phyloP scores from a whole-genome alignment of 2,797 vertebrate species.

The Tangara arthus region DNA sequence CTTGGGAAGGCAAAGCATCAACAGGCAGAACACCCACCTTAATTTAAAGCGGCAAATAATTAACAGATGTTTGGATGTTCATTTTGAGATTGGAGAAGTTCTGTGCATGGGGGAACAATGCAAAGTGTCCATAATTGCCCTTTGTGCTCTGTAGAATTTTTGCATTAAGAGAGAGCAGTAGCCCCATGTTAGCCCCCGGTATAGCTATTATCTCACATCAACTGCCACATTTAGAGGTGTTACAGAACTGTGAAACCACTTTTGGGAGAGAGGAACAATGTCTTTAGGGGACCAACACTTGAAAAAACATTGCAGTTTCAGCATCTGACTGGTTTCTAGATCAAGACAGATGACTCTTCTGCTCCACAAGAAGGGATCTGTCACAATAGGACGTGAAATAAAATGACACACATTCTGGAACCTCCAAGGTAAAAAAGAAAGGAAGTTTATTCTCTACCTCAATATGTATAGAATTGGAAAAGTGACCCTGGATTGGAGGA shows the following conservation, averaged over 20 bases:
- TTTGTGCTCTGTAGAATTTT: neutral
- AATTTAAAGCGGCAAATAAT: neutral
- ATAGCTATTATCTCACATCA: neutral
- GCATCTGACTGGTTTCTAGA: neutral
- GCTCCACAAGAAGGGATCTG: neutral
- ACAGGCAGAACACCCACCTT: neutral
- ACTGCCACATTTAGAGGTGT: neutral
- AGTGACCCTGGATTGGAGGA: too few species aligned
- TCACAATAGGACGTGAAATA: too few species aligned
- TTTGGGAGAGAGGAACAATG: neutral
- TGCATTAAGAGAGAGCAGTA: neutral
- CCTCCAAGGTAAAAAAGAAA: too few species aligned
- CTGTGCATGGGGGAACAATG: neutral
- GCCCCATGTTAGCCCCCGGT: neutral
- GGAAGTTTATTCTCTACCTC: too few species aligned
- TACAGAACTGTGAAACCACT: neutral
- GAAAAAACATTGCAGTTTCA: neutral
- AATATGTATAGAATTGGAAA: too few species aligned
- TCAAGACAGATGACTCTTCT: neutral
- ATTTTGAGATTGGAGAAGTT: neutral
- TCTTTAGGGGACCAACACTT: neutral
- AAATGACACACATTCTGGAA: too few species aligned
- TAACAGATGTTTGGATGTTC: neutral
- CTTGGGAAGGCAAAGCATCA: neutral
- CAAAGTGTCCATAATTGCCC: fast-evolving